Evolutionary conservation across 1,140 invertebrate genomes (phyloP).

Genomic region (Macrosteles quadrilineatus): DNA sequence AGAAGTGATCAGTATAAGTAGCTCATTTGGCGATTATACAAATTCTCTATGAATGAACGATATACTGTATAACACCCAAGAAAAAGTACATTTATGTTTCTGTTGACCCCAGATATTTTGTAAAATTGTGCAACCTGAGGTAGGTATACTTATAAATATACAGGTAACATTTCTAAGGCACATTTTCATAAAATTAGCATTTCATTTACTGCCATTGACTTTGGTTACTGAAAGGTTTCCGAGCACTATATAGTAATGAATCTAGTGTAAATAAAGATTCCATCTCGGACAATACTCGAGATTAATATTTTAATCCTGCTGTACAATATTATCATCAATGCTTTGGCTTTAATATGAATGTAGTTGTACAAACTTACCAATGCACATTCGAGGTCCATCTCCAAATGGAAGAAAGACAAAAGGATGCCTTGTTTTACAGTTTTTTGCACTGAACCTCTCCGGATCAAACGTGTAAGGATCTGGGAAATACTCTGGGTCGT

Average conservation of each 20-base stretch:
- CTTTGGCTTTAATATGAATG: background rate
- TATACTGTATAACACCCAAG: no score
- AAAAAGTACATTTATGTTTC: no score
- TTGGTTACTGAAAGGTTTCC: no score
- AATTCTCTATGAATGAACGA: no score
- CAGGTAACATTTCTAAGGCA: no score
- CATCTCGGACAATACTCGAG: background rate
- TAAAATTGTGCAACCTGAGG: no score
- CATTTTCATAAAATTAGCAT: no score
- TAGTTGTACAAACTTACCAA: slow-evolving; percentile 55
- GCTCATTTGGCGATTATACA: no score
- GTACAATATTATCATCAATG: background rate
- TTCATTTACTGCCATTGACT: no score
- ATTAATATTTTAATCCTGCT: background rate
- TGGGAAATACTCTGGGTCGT: slow-evolving; percentile 47
- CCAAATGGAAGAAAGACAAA: slow-evolving; percentile 73
- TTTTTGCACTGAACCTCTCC: slow-evolving; percentile 46
- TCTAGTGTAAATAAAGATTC: background rate
- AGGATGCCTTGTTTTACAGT: slow-evolving; percentile 43
- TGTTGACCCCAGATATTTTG: no score
- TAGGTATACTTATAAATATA: no score
- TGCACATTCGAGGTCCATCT: slow-evolving; percentile 73
- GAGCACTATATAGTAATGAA: background rate
- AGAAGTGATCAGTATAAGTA: no score
- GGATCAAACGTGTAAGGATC: slow-evolving; percentile 51